Evolutionary conservation across 2,888 invertebrate genomes (phyloP).

Genomic region (Odontomyia ornata): DNA sequence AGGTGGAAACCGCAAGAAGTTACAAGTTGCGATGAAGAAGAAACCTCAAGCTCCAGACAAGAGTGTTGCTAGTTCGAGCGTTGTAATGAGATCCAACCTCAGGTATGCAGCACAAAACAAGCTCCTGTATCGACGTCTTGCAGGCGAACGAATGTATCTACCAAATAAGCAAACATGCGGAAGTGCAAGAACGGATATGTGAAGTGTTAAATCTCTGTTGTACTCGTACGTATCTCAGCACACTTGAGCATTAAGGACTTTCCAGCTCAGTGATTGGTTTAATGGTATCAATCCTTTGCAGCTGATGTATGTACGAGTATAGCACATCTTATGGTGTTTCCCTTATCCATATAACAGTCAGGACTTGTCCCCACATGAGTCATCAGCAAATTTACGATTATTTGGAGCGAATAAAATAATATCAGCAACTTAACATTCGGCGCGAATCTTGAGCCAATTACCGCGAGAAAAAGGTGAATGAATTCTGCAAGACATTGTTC

Average conservation of each 20-base stretch:
- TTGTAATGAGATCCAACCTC: no score
- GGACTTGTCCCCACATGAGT: not conserved
- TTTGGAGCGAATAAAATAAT: not conserved
- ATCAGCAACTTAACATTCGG: not conserved
- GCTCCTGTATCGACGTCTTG: not conserved
- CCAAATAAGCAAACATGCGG: not conserved
- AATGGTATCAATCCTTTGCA: no score
- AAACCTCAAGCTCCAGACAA: not conserved
- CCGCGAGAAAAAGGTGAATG: not conserved
- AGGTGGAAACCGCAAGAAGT: slow-evolving; percentile 4
- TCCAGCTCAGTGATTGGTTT: not conserved
- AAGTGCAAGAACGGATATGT: not conserved
- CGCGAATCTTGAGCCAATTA: not conserved
- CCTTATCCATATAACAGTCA: no score
- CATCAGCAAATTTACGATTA: not conserved
- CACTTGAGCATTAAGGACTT: not conserved
- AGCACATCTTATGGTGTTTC: no score
- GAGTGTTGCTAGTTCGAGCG: not conserved
- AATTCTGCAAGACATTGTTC: not conserved
- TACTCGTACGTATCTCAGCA: not conserved
- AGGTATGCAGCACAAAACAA: not conserved
- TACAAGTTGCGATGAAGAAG: not conserved
- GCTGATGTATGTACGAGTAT: no score
- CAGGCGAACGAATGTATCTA: not conserved
- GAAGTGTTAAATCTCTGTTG: not conserved